Base-by-base conservation (phyloP, 1,140 invertebrate species). In the Ceratina japonica region DNA sequence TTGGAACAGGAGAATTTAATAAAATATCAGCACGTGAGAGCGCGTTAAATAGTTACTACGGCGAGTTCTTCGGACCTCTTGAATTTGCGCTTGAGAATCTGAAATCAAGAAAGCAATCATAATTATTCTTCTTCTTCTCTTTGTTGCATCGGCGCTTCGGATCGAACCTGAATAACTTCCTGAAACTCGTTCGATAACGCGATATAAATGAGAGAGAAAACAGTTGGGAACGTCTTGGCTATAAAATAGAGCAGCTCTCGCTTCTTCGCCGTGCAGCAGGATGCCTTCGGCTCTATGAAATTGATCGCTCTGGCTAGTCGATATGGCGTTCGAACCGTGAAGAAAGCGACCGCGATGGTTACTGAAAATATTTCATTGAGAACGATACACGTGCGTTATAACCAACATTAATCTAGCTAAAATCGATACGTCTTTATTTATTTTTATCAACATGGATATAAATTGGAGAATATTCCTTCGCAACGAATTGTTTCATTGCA, bases 321-420 rank as follows among this genome's bases (percentile, higher is more conserved):
- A 63, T 87, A 85, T 4, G 91, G 90, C 16, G 84, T 65, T 81
- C 91, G 87, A 16, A 88, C 90, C 10, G 84, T 0, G 22, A 88
- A 80, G 62, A 89, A 90, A 37, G 64, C 84, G 12, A 86, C 37
- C 1, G 71, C 81, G 10, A 90, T 27, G 37, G 79, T 75, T 79
- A 80, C 91, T 91, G 78, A 22, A 49, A 58, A 27, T 7, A 75
- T 8, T 44, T 68, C 12, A 3, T 49, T 71, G 3, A 16, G n/a
- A 64, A 51, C n/a, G 13, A 56, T 56, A 16, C 16, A 56, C 54
- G 13, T 56, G 5, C 15, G 54, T 18, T 10, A 16, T 16, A 4
- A 54, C 15, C 4, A 54, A n/a, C n/a, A 54, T 7, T 16, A 52
- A 7, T 52, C 37, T 8, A 44, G 37, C 37, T 44, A 44, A 44